Evolutionary conservation across 2,113 vertebrate species (phyloP), one percentile per base, ranked within the genome.

Genomic region (Mesitornis unicolor): DNA sequence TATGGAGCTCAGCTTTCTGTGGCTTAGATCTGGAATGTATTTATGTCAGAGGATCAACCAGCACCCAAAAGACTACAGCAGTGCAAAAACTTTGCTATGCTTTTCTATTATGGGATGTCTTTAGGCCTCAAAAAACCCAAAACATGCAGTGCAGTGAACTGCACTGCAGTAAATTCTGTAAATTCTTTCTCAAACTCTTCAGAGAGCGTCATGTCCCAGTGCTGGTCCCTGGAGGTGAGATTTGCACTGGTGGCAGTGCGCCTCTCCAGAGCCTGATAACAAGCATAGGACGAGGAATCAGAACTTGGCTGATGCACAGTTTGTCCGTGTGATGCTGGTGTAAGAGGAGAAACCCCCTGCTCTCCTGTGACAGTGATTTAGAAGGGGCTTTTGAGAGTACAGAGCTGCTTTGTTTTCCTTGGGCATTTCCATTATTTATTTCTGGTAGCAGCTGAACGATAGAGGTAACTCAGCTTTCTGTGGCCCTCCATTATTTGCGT

Each of bases 201-300:
- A 51, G 76, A 56, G 86, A 50, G 48, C 21, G 10, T 31, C 50
- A 5, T 8, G 11, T 36, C 29, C 45, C 13, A 1, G 29, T 64
- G n/a, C 67, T 61, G 48, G 11, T 67, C 24, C 29, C 29, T 17
- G 3, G 42, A 1, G 4, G 26, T 24, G 65, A 14, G 36, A 7
- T n/a, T 5, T n/a, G 88, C 60, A 13, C 36, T 5, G 6, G 1
- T 17, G 31, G 69, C 82, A 43, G 13, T 1, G 4, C 16, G 21
- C 25, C 38, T 43, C 22, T 73, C 40, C 43, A 35, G 4, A 59
- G 75, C 50, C 35, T 38, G 31, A 8, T 38, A 26, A 8, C 36
- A 10, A 31, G 51, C 0, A 0, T 28, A 12, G n/a, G 31, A n/a
- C 29, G 31, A 16, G 54, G 43, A 36, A 22, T 38, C 10, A 2